These are phyloP conservation scores for Bombus polaris DNA, from an alignment of 1,140 invertebrate species.

Conservation along the genomic window DNA sequence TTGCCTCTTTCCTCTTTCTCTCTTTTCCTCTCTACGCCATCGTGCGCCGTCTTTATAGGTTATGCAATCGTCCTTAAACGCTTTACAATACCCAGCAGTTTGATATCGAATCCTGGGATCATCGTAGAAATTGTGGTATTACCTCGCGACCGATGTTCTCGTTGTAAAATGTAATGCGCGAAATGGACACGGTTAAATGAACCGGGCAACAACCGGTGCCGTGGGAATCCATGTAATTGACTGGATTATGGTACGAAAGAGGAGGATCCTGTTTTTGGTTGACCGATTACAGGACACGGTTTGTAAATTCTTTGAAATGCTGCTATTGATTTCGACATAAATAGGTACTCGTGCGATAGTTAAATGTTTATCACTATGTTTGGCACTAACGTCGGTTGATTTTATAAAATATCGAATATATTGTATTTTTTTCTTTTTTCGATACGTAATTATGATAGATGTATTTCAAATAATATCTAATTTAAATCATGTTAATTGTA, in stretches of 20 bases:
- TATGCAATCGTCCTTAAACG: constrained; percentile 47
- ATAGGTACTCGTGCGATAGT: background rate
- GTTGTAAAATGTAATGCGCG: background rate
- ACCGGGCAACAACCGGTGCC: background rate
- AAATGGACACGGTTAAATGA: constrained; percentile 10
- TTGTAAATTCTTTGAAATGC: background rate
- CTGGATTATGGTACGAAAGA: background rate
- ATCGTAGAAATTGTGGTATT: constrained; percentile 11
- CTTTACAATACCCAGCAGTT: constrained; percentile 15
- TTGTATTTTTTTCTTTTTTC: background rate
- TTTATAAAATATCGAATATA: background rate
- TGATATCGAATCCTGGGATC: constrained; percentile 25
- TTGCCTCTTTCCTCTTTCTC: background rate
- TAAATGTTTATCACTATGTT: background rate
- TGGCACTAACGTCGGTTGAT: background rate
- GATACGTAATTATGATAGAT: background rate
- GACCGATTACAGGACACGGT: background rate
- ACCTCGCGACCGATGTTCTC: background rate
- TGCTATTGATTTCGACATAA: background rate
- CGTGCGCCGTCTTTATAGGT: constrained; percentile 31
- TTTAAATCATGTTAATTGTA: background rate
- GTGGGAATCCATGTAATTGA: background rate
- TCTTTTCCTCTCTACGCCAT: background rate
- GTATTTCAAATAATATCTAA: background rate
- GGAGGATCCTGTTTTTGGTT: background rate